These are phyloP conservation scores for Hirtodrosophila histrioides DNA, from an alignment of 2,888 invertebrate genomes.

Conservation along the genomic window DNA sequence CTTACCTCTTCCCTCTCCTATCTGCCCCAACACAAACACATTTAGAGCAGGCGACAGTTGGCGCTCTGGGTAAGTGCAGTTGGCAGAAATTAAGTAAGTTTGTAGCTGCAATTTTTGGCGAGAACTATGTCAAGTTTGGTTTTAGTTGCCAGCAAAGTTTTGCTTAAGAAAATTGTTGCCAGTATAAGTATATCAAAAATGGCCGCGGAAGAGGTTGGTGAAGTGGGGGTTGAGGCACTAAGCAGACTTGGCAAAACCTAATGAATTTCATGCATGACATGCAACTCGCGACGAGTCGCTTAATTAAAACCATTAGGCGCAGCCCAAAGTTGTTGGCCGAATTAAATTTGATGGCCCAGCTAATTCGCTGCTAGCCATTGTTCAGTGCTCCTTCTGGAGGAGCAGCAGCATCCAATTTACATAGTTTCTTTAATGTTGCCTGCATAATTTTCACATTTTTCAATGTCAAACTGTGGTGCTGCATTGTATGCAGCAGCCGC, in stretches of 20 bases:
- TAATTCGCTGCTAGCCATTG: background rate
- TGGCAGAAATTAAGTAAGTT: slow-evolving; percentile 79
- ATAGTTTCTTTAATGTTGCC: slow-evolving; percentile 77
- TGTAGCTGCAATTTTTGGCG: slow-evolving; percentile 79
- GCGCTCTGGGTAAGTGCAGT: slow-evolving; percentile 70
- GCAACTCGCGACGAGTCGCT: slow-evolving; percentile 70
- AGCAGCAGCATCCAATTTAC: slow-evolving; percentile 69
- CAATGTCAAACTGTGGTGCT: slow-evolving; percentile 80
- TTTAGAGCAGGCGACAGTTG: slow-evolving; percentile 56
- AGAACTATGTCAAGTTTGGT: slow-evolving; percentile 79
- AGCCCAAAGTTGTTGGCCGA: slow-evolving; percentile 53
- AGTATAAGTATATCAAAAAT: slow-evolving; percentile 72
- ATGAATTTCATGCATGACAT: slow-evolving; percentile 78
- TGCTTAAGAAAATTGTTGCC: slow-evolving; percentile 70
- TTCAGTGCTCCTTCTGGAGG: background rate
- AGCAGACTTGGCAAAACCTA: slow-evolving; percentile 52
- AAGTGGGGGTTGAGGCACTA: slow-evolving; percentile 7
- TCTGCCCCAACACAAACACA: slow-evolving; percentile 1
- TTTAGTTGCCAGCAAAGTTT: slow-evolving; percentile 78
- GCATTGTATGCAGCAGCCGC: slow-evolving; percentile 54
- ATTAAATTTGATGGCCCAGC: slow-evolving; percentile 56
- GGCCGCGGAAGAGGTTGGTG: background rate
- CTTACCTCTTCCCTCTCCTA: background rate
- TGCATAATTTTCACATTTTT: slow-evolving; percentile 84
- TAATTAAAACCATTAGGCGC: slow-evolving; percentile 77